A percentile compares a stretch with the other conserved stretches of the same genome.
phyloP scores from a whole-genome alignment of 1,140 invertebrate genomes.

The Drosophila ironensis region DNA sequence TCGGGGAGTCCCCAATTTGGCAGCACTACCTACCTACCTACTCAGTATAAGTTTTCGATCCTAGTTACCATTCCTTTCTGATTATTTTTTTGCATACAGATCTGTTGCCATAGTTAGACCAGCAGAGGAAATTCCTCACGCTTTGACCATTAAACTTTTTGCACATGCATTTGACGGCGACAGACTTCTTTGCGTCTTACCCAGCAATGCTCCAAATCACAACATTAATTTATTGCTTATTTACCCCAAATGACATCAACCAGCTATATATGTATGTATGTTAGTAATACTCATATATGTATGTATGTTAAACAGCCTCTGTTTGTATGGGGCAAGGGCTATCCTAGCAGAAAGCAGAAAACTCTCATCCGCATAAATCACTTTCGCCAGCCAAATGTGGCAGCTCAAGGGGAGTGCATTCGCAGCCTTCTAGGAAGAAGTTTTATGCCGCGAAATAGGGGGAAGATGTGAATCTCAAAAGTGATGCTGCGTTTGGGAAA shows the following conservation, averaged over 20 bases:
- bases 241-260: slow-evolving; percentile 60
- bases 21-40: too few relatives aligned
- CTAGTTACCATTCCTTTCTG: neutral
- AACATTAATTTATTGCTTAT: slow-evolving; percentile 78
- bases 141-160: slow-evolving; percentile 65
- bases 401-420: slow-evolving; percentile 8
- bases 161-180: slow-evolving; percentile 64
- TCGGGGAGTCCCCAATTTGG: too few relatives aligned
- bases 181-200: slow-evolving; percentile 45
- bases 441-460: neutral
- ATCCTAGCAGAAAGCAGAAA: slow-evolving; percentile 31
- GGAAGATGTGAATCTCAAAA: slow-evolving; percentile 21
- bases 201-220: slow-evolving; percentile 70
- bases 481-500: slow-evolving; percentile 45
- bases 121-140: slow-evolving; percentile 28
- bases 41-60: too few relatives aligned
- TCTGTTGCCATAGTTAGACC: too few relatives aligned
- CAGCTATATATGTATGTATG: too few relatives aligned
- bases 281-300: too few relatives aligned
- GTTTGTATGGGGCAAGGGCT: too few relatives aligned
- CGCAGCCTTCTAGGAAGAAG: neutral
- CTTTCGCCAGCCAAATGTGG: slow-evolving; percentile 47
- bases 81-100: slow-evolving; percentile 63
- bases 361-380: slow-evolving; percentile 60
- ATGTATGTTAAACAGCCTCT: too few relatives aligned